Percentiles rank a stretch among this genome's conserved stretches.
phyloP scores from a whole-genome alignment of 2,888 invertebrate genomes.

The Lysandra coridon region DNA sequence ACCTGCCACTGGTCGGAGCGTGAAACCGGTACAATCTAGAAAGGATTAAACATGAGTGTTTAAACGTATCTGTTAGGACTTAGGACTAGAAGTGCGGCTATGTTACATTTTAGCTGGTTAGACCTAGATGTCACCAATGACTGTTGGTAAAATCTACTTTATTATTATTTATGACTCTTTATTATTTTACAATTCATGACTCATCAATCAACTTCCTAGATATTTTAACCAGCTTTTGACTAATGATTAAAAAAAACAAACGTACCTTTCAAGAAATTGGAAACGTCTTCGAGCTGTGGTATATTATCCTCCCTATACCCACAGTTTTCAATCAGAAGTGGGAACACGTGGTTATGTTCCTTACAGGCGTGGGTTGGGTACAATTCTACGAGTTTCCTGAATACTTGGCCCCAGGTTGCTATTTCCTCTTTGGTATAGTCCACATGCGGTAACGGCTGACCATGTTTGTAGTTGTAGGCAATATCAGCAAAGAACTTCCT shows the following conservation, averaged over 20 bases:
- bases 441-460: constrained; percentile 94
- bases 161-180: too few relatives aligned
- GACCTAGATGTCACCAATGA: too few relatives aligned
- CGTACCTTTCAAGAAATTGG: constrained; percentile 95
- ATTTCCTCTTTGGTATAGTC: constrained; percentile 94
- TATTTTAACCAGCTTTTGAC: too few relatives aligned
- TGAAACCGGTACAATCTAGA: constrained; percentile 98
- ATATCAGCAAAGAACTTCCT: constrained; percentile 97
- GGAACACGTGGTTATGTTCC: constrained; percentile 98
- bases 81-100: too few relatives aligned
- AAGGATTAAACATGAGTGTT: not conserved
- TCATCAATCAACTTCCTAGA: too few relatives aligned
- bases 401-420: constrained; percentile 95
- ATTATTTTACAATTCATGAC: too few relatives aligned
- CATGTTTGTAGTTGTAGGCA: constrained; percentile 96
- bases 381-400: constrained; percentile 89
- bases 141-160: too few relatives aligned
- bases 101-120: too few relatives aligned
- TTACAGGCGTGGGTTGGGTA: constrained; percentile 98
- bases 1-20: constrained; percentile 97
- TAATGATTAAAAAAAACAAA: not conserved
- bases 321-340: constrained; percentile 95
- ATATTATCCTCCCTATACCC: constrained; percentile 96
- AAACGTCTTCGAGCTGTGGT: constrained; percentile 98
- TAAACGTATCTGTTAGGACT: too few relatives aligned